These are phyloP conservation scores for Laticauda colubrina DNA, from an alignment of 2,113 vertebrate genomes.

Conservation along the genomic window DNA sequence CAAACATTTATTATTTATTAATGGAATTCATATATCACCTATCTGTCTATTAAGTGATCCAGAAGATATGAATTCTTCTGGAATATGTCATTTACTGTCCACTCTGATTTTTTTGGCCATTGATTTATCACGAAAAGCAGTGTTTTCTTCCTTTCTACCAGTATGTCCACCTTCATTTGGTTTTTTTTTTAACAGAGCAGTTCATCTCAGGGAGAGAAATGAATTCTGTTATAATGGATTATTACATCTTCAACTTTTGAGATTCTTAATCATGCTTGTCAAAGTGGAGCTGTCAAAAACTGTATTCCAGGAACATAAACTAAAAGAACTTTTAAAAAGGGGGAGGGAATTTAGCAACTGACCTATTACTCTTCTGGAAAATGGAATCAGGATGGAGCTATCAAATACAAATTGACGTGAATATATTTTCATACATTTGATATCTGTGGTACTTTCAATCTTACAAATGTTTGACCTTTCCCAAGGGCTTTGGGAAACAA, in stretches of 20 bases:
- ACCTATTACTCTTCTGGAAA: slow-evolving; percentile 55
- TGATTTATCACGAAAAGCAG: neutral
- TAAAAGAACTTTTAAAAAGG: too few relatives aligned
- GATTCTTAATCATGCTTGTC: neutral
- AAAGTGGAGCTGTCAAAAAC: neutral
- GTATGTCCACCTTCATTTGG: neutral
- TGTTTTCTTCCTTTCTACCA: neutral
- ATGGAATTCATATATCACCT: neutral
- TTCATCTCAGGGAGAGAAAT: neutral
- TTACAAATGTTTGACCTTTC: slow-evolving; percentile 65
- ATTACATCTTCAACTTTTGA: neutral
- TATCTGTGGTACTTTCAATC: slow-evolving; percentile 52
- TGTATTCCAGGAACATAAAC: neutral
- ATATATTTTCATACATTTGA: slow-evolving; percentile 24
- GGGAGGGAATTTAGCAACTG: slow-evolving; percentile 29
- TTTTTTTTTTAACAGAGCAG: neutral
- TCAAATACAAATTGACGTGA: slow-evolving; percentile 40
- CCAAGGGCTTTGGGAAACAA: slow-evolving; percentile 51
- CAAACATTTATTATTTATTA: neutral
- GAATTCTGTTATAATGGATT: neutral
- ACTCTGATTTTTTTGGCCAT: neutral
- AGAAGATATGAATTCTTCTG: neutral
- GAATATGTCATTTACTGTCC: neutral
- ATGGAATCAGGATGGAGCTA: slow-evolving; percentile 47
- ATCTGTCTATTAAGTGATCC: neutral